These are phyloP conservation scores for Choristoneura rosaceana DNA, from an alignment of 2,888 invertebrate species.

Conservation along the genomic window DNA sequence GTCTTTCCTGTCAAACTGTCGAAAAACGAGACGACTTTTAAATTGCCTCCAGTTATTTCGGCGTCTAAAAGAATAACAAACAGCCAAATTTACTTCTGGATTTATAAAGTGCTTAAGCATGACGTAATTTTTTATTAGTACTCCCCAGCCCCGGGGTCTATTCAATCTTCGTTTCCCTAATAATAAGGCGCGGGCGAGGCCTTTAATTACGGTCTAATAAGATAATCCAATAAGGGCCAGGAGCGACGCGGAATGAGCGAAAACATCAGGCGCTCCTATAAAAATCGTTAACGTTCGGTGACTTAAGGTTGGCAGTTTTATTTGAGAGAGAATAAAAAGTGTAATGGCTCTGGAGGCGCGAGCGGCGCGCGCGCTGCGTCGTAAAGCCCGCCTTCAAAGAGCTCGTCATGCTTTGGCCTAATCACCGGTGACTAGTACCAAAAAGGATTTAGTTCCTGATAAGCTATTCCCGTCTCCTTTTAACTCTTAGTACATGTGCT, in stretches of 20 bases:
- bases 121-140: slow-evolving; percentile 10
- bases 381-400: background rate
- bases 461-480: too few relatives aligned
- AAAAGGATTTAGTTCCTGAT: too few relatives aligned
- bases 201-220: slow-evolving; percentile 14
- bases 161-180: slow-evolving; percentile 12
- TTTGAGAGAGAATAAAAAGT: background rate
- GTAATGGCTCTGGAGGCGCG: background rate
- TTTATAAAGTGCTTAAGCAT: background rate
- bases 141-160: slow-evolving; percentile 1
- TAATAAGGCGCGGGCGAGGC: slow-evolving; percentile 7
- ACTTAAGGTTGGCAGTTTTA: background rate
- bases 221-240: slow-evolving; percentile 12
- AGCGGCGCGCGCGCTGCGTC: background rate
- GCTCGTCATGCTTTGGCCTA: background rate
- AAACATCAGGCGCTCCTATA: slow-evolving; percentile 6
- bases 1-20: slow-evolving; percentile 4
- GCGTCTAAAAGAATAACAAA: slow-evolving; percentile 1
- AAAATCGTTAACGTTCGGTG: slow-evolving; percentile 4
- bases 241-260: background rate
- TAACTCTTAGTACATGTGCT: too few relatives aligned
- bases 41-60: slow-evolving; percentile 1
- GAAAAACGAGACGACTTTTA: background rate
- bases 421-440: too few relatives aligned
- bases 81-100: slow-evolving; percentile 2